These are phyloP conservation scores for Monopis laevigella DNA, from an alignment of 2,888 invertebrate species.

Conservation along the genomic window DNA sequence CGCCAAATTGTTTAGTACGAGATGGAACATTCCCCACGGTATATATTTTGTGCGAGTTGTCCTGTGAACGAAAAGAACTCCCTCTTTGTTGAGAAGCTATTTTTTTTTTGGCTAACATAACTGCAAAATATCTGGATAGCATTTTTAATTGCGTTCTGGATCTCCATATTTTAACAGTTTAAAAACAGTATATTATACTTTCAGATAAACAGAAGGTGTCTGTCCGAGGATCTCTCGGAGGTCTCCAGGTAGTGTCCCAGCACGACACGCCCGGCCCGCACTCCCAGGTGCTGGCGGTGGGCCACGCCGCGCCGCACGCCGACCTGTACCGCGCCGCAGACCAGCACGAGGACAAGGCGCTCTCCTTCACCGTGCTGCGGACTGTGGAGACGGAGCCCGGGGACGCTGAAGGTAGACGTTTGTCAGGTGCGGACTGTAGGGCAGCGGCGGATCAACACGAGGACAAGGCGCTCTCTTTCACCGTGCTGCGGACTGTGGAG, in stretches of 20 bases:
- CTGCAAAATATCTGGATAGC: too few species aligned
- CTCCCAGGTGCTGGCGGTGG: constrained; percentile 86
- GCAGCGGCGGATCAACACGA: constrained; percentile 37
- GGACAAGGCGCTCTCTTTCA: constrained; percentile 44
- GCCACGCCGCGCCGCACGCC: constrained; percentile 72
- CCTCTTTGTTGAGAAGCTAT: too few species aligned
- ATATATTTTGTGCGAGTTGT: too few species aligned
- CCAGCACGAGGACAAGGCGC: constrained; percentile 46
- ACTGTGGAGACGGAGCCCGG: constrained; percentile 25
- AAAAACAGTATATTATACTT: not conserved
- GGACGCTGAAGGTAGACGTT: too few species aligned
- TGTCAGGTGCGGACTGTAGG: too few species aligned
- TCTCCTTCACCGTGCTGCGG: constrained; percentile 37
- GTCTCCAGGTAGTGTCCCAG: constrained; percentile 89
- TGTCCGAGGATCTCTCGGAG: constrained; percentile 89
- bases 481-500: constrained; percentile 30
- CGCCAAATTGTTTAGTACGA: too few species aligned
- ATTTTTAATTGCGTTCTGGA: not conserved
- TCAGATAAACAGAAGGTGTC: constrained; percentile 44
- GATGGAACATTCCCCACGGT: too few species aligned
- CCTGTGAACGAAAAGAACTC: too few species aligned
- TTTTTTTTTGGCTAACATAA: too few species aligned
- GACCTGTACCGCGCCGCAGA: constrained; percentile 30
- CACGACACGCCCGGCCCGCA: constrained; percentile 85
- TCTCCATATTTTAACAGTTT: not conserved